These are phyloP conservation scores for Drosophila kanekoi DNA, from an alignment of 2,888 invertebrate species.

Conservation along the genomic window DNA sequence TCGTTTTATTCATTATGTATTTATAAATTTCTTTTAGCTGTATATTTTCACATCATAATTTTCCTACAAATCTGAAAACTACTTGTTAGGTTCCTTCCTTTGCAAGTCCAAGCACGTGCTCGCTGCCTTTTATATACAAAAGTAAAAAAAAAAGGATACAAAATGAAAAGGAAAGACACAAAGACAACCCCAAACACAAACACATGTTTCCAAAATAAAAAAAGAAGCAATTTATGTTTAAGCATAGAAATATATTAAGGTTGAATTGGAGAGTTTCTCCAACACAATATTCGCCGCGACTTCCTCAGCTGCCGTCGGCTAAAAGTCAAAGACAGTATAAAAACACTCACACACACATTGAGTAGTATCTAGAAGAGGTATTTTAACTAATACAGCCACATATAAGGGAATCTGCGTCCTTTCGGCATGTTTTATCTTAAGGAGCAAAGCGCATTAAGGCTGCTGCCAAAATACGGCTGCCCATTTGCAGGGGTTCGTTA, in stretches of 20 bases:
- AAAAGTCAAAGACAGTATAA: conserved; percentile 12
- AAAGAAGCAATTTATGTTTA: neutral
- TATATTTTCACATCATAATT: neutral
- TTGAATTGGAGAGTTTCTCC: conserved; percentile 39
- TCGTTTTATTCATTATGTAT: neutral
- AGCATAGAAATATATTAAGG: neutral
- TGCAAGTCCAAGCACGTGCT: conserved; percentile 50
- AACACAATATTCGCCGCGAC: conserved; percentile 43
- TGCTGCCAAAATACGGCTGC: conserved; percentile 13
- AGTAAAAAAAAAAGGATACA: conserved; percentile 14
- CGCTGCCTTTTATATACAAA: neutral
- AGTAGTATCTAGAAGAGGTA: conserved; percentile 34
- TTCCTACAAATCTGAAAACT: conserved; percentile 35
- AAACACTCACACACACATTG: conserved; percentile 6
- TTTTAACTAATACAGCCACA: conserved; percentile 36
- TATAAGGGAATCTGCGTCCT: neutral
- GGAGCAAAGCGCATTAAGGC: conserved; percentile 11
- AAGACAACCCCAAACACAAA: neutral
- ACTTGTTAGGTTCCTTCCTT: conserved; percentile 64
- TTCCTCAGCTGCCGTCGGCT: conserved; percentile 46
- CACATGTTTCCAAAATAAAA: neutral
- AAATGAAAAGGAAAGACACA: conserved; percentile 8
- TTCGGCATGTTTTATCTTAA: conserved; percentile 27
- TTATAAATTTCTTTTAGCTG: neutral
- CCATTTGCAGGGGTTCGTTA: conserved; percentile 33